Conservation (phyloP, 2,888 invertebrate genomes). For the Phragmatobia fuliginosa region DNA sequence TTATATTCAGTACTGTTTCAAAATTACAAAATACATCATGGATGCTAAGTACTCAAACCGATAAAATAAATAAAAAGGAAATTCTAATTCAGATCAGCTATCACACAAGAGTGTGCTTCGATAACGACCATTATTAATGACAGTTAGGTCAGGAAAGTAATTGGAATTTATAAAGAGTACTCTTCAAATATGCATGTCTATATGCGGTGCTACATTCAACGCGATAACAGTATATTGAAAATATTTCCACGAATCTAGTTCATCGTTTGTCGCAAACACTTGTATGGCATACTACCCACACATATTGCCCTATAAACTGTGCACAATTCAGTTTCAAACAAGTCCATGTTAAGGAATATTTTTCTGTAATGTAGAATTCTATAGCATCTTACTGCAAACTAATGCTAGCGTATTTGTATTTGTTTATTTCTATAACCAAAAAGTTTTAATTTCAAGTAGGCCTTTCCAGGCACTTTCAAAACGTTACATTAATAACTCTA, state of each 20-base stretch:
- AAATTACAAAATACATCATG: too few species aligned
- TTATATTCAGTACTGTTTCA: not conserved
- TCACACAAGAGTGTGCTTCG: not conserved
- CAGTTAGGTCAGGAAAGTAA: not conserved
- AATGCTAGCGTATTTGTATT: too few species aligned
- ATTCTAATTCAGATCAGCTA: not conserved
- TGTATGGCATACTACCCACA: not conserved
- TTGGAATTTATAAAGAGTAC: not conserved
- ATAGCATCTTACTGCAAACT: too few species aligned
- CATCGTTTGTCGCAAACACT: not conserved
- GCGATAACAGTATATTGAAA: constrained; percentile 2
- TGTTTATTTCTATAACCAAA: too few species aligned
- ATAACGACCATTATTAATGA: not conserved
- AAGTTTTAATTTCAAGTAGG: too few species aligned
- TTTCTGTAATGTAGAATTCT: too few species aligned
- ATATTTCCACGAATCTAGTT: not conserved
- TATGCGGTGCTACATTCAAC: not conserved
- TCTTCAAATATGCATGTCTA: not conserved
- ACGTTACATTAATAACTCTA: too few species aligned
- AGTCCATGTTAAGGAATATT: not conserved
- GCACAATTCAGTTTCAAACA: not conserved
- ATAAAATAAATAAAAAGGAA: not conserved
- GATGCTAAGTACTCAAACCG: not conserved
- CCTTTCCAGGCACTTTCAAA: too few species aligned
- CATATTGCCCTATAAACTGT: not conserved